These are phyloP conservation scores for Charina bottae DNA, from an alignment of 2,113 vertebrate species.

Conservation along the genomic window DNA sequence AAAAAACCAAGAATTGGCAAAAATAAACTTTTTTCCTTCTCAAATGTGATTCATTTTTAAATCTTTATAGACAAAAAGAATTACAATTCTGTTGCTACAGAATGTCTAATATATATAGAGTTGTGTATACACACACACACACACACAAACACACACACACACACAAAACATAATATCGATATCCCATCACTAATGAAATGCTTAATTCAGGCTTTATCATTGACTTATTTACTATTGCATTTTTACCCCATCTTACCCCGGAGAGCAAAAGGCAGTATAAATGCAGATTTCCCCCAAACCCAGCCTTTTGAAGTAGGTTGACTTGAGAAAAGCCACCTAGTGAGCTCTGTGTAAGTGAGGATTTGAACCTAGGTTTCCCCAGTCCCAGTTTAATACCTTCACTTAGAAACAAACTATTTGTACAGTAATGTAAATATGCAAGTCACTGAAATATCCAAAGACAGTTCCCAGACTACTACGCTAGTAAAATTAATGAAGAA, in stretches of 20 bases:
- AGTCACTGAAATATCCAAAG: neutral
- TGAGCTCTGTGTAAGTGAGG: neutral
- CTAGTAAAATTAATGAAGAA: neutral
- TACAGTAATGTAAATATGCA: neutral
- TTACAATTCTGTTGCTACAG: neutral
- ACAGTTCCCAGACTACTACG: neutral
- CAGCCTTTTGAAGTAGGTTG: neutral
- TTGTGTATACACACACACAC: too few species aligned
- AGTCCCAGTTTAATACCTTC: neutral
- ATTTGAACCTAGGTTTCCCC: neutral
- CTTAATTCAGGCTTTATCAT: neutral
- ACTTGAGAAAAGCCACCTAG: neutral
- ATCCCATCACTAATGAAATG: neutral
- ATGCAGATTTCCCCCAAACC: neutral
- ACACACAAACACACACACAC: neutral
- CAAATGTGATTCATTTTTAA: neutral
- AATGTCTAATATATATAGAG: neutral
- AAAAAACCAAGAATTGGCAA: neutral
- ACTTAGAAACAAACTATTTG: neutral
- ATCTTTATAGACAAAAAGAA: neutral
- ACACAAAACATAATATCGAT: neutral
- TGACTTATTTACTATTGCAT: neutral
- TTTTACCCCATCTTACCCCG: neutral
- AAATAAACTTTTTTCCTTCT: neutral
- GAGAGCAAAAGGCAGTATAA: neutral